Base-by-base conservation (phyloP, 2,888 invertebrate genomes). In the Drepanosiphum platanoidis region DNA sequence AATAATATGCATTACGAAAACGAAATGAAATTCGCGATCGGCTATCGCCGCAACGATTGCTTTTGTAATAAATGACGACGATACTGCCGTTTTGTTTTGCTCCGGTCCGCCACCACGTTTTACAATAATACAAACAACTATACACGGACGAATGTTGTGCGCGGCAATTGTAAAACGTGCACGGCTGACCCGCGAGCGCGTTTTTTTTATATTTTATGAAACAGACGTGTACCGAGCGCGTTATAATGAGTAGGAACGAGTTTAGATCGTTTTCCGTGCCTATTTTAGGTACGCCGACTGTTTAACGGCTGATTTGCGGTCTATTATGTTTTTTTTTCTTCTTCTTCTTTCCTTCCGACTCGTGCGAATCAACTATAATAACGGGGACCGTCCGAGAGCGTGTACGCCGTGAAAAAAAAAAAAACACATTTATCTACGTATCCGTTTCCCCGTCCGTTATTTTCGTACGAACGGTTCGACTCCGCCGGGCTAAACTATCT, bases 181-280 rank as follows among this genome's bases (percentile, higher is more conserved):
- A 61, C 27, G 61, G 22, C 8, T 9, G 9, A 61, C 5, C 61
- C 9, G 9, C 61, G 22, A 2, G 8, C 9, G 61, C 9, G 27
- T 9, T 8, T 61, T 61, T n/a, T 61, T 27, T 61, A n/a, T 9
- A n/a, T 22, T 42, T 42, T 42, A 22, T 52, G 22, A 52, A 52
- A 52, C 5, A 27, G 7, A n/a, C n/a, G 22, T 61, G 2, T n/a
- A 61, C 61, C n/a, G n/a, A n/a, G 61, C 61, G 22, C 61, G 22
- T 61, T 61, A 61, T 18, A n/a, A 11, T 11, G 42, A 11, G 11
- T 22, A 66, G 32, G 34, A 58, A 75, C 75, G 15, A 75, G 75
- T 75, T 75, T 52, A 3, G 52, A 75, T 75, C 52, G 34, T 75
- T 75, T 61, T 75, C 75, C 74, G 46, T 52, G 11, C 15, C 13